Evolutionary conservation across 2,888 invertebrate species (phyloP), one percentile per base, ranked within the genome.

Genomic region (Caenorhabditis virilis): DNA sequence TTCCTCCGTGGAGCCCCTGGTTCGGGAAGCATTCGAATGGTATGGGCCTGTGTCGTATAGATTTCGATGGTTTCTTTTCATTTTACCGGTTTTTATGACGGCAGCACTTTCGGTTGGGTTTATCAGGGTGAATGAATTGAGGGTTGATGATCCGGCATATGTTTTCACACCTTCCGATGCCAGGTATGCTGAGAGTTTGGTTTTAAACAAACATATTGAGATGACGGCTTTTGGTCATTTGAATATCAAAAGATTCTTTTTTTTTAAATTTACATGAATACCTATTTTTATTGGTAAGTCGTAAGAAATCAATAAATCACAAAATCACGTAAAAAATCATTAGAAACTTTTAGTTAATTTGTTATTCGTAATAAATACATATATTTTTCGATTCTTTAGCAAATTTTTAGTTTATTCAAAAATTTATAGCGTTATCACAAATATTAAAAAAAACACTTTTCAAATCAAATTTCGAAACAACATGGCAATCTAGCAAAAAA

Each of bases 81-180:
- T 79, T 39, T 27, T 71, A 2, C 80, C 80, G 7, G 9, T 80
- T 9, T 50, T 79, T 26, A 18, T 80, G 20, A 78, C 79, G 2
- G 39, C 67, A 11, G 45, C 65, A 9, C 61, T 75, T 18, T 73
- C 72, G 7, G 50, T 76, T 15, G 82, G 82, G 0, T 77, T 82
- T 45, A 50, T 78, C 7, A 73, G 75, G 57, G 57, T 82, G 49
- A 59, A 61, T 18, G 79, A 79, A 23, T 60, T 82, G 13, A 57
- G 76, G 22, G 72, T 82, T 7, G 79, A 82, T 59, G 82, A 82
- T 58, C 82, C 82, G 9, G 70, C 79, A 1, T 81, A 77, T 52
- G 80, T 82, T 15, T 81, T 81, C 56, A 81, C 81, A 22, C 81
- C 81, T 0, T 72, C 69, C 43, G 79, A 80, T 57, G 77, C 81